Evolutionary conservation across 1,140 invertebrate species (phyloP).

Genomic region (Leptestheria dahalacensis): DNA sequence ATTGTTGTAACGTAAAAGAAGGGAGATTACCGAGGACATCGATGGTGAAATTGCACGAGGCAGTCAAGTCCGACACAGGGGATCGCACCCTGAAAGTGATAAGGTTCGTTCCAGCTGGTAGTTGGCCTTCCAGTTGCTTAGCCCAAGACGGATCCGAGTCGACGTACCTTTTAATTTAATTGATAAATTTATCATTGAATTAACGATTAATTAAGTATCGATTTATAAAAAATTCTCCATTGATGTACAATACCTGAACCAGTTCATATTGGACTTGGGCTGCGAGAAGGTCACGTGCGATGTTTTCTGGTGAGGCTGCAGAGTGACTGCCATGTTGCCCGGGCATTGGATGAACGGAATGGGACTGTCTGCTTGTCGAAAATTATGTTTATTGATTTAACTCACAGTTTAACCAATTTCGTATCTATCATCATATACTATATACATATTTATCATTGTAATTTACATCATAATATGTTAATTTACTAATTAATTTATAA

Average conservation of each 20-base stretch:
- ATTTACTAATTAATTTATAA: not conserved
- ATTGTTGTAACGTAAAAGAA: no score
- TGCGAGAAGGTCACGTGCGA: conserved; percentile 41
- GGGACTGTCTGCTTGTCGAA: conserved; percentile 26
- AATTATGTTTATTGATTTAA: no score
- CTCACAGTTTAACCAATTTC: no score
- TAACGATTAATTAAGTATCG: no score
- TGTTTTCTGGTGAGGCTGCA: conserved; percentile 35
- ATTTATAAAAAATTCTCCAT: no score
- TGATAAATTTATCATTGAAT: no score
- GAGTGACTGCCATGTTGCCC: conserved; percentile 36
- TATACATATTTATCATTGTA: not conserved
- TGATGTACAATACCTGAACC: conserved; percentile 38
- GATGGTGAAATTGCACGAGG: conserved; percentile 43
- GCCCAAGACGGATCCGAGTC: conserved; percentile 44
- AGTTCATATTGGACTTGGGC: conserved; percentile 49
- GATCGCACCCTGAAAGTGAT: conserved; percentile 43
- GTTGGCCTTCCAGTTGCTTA: conserved; percentile 41
- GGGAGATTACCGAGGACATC: conserved; percentile 42
- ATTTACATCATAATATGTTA: not conserved
- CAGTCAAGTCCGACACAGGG: conserved; percentile 36
- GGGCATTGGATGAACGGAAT: conserved; percentile 48
- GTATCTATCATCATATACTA: not conserved
- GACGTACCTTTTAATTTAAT: conserved; percentile 45
- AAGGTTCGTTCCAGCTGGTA: conserved; percentile 39